Percentiles rank a stretch among this genome's conserved stretches.
Conservation (phyloP, 2,113 vertebrate genomes). For the Maccullochella peelii region DNA sequence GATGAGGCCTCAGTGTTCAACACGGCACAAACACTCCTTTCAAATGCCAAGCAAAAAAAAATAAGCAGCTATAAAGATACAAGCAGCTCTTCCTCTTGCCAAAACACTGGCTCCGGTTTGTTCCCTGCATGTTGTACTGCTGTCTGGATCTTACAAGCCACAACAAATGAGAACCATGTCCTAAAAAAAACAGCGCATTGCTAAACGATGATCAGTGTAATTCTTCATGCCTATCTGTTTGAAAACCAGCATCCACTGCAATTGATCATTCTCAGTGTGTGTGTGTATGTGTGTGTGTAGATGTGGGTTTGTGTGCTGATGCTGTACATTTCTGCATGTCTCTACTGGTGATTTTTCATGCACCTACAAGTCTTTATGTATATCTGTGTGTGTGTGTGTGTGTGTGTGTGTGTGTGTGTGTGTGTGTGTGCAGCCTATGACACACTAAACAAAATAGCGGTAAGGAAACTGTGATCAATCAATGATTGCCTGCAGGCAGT, state of each 20-base stretch:
- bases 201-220: slow-evolving; percentile 48
- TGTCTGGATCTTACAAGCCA: slow-evolving; percentile 33
- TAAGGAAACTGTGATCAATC: slow-evolving; percentile 62
- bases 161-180: slow-evolving; percentile 53
- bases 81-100: slow-evolving; percentile 26
- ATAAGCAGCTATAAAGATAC: slow-evolving; percentile 50
- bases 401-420: background rate
- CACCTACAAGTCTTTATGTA: slow-evolving; percentile 25
- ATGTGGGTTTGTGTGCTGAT: slow-evolving; percentile 55
- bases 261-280: slow-evolving; percentile 53
- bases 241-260: slow-evolving; percentile 43
- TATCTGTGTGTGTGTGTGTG: slow-evolving; percentile 9
- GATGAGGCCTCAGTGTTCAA: slow-evolving; percentile 36
- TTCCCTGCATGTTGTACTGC: background rate
- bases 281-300: background rate
- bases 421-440: background rate
- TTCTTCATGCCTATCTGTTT: slow-evolving; percentile 47
- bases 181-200: background rate
- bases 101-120: slow-evolving; percentile 30
- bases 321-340: slow-evolving; percentile 55
- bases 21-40: slow-evolving; percentile 40
- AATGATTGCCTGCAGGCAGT: slow-evolving; percentile 41
- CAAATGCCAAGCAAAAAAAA: slow-evolving; percentile 58
- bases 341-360: slow-evolving; percentile 52
- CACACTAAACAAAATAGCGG: slow-evolving; percentile 29